Evolutionary conservation across 2,888 invertebrate genomes (phyloP).

Genomic region (Euspilapteryx auroguttella): DNA sequence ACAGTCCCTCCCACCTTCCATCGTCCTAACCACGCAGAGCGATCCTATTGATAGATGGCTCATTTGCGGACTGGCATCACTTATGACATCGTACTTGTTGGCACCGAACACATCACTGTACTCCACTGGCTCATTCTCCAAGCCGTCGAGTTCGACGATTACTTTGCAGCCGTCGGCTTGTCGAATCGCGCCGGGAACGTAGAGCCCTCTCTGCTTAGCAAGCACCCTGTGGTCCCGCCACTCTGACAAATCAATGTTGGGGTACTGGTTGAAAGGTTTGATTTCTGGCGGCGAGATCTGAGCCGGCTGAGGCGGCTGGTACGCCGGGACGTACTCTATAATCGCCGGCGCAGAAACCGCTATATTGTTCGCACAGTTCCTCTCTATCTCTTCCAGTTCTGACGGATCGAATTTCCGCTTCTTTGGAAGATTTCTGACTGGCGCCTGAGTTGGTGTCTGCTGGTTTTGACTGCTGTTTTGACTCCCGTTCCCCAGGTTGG

Average conservation of each 20-base stretch:
- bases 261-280: constrained; percentile 50
- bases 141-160: constrained; percentile 80
- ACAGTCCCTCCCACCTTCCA: constrained; percentile 56
- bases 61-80: constrained; percentile 88
- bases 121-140: constrained; percentile 68
- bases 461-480: constrained; percentile 25
- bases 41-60: constrained; percentile 79
- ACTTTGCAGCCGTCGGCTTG: constrained; percentile 72
- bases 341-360: constrained; percentile 20
- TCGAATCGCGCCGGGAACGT: constrained; percentile 87
- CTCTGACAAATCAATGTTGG: constrained; percentile 83
- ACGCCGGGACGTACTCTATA: constrained; percentile 13
- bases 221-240: constrained; percentile 93
- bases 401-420: constrained; percentile 87
- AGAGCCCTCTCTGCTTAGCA: constrained; percentile 80
- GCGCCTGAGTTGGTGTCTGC: constrained; percentile 50
- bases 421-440: constrained; percentile 84
- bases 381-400: constrained; percentile 71
- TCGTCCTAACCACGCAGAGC: constrained; percentile 78
- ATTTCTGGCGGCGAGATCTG: constrained; percentile 49
- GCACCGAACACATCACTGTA: constrained; percentile 78
- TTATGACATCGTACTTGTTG: constrained; percentile 85
- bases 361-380: constrained; percentile 45
- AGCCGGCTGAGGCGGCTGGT: constrained; percentile 26
- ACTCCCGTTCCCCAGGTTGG: constrained; percentile 37